Evolutionary conservation across 2,113 vertebrate genomes (phyloP), one percentile per base, ranked within the genome.

Genomic region (Chaetura pelagica): DNA sequence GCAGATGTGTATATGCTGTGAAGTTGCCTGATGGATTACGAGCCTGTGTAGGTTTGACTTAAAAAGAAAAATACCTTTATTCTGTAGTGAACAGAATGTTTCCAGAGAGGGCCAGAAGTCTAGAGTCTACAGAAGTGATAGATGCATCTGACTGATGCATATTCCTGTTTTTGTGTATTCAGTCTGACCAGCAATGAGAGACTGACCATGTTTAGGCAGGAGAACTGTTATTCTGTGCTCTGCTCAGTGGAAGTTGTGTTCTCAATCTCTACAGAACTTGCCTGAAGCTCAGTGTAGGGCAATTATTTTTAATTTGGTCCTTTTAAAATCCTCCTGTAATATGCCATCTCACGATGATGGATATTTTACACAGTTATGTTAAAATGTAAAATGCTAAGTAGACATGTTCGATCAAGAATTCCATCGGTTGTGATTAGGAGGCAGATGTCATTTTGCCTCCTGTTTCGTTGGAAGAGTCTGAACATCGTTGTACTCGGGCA

Each of bases 1-100:
- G 97, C 96, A 96, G 96, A 95, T 86, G 97, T 94, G 96, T 95
- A 62, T 94, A 93, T 27, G 32, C 94, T 46, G 54, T 90, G 91
- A 95, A 97, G 96, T 97, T 96, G 96, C 90, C 90, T 87, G 93
- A 88, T 97, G 95, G 93, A 97, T 96, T 76, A 96, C 0, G 16
- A 93, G 80, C 66, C 74, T 79, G 52, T 90, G 96, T 89, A 97
- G 83, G 93, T 96, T 95, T 96, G 93, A 94, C 95, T 95, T 96
- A 78, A 90, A 95, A 93, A 77, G 59, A 66, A 95, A 96, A 96
- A 68, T 91, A 75, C 90, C 72, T 89, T 94, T 94, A 96, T 94
- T 96, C 78, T 0, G 6, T 54, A 64, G 88, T 87, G 90, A 89
- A 78, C 21, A n/a, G 68, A 92, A 92, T 58, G n/a, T 84, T 95